phyloP scores from a whole-genome alignment of 2,113 vertebrate species.

The Marmota monax region DNA sequence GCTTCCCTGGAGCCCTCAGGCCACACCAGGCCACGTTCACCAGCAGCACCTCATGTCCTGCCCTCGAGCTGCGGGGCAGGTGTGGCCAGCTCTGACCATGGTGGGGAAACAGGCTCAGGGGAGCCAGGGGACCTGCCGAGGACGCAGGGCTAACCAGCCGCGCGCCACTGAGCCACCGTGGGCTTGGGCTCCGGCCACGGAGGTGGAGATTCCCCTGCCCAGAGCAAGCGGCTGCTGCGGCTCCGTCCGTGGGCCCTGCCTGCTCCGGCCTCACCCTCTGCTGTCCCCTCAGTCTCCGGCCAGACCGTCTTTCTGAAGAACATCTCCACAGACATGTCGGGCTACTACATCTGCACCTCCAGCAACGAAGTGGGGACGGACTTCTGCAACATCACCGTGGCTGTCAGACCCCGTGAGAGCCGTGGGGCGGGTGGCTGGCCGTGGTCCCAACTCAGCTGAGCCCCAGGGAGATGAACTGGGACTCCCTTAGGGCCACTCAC shows the following conservation, averaged over 20 bases:
- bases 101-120: neutral
- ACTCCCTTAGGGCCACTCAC: neutral
- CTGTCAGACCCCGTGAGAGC: conserved; percentile 90
- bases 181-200: too few relatives aligned
- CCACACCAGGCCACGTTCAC: too few relatives aligned
- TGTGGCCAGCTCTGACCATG: neutral
- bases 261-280: neutral
- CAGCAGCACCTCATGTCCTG: too few relatives aligned
- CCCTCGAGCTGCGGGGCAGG: too few relatives aligned
- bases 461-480: fast-evolving
- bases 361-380: conserved; percentile 86
- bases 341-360: conserved; percentile 92
- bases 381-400: conserved; percentile 93
- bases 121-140: neutral
- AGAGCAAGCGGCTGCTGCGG: too few relatives aligned
- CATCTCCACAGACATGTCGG: conserved; percentile 91
- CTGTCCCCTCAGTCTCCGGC: conserved; percentile 77
- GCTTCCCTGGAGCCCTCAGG: too few relatives aligned
- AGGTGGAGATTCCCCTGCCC: too few relatives aligned
- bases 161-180: neutral
- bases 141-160: neutral
- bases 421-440: fast-evolving
- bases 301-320: conserved; percentile 90
- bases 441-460: neutral
- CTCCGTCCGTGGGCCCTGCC: too few relatives aligned